Base-by-base conservation (phyloP, 2,113 vertebrate species). In the Taxidea taxus region DNA sequence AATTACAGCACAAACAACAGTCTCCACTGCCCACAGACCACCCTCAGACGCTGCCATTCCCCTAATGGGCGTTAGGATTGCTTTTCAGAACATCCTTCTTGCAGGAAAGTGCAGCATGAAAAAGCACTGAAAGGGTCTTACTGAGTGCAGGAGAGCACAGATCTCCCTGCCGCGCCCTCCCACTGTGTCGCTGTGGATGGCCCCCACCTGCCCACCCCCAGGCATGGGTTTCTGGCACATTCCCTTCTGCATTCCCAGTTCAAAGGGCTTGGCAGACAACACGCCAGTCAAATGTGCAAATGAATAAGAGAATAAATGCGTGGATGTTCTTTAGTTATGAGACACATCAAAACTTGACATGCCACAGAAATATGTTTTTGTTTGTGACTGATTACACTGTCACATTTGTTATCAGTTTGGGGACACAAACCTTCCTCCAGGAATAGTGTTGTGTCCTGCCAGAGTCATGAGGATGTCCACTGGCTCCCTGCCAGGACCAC, bases 181-280 rank as follows among this genome's bases (percentile, higher is more conserved):
- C 2, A 13, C 39, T 74, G 23, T 4, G 39, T 74, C 7, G 39
- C 68, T 42, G 23, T 42, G 39, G 21, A 27, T 3, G 6, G 12
- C 14, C 42, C 4, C 4, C 42, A 1, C 11, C 3, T 0, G 6
- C 3, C 20, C 8, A 0, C 2, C 2, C 34, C 25, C 0, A 4
- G 6, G 54, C 27, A 4, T 20, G 13, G 4, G 3, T 23, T 0
- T 6, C 5, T 2, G 20, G 1, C 23, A 20, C 6, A 6, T 31
- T 49, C 5, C 14, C 5, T 14, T 37, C 37, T 9, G 20, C 14
- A 7, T 21, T 8, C 29, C 37, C 29, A n/a, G 42, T 3, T 58
- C 58, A 6, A 18, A 66, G 12, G 25, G 7, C 25, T 4, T 27
- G 13, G 37, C 64, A 44, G 20, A 21, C 34, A 15, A 23, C 1